Conservation (phyloP, 2,888 invertebrate genomes). For the Nezara viridula region DNA sequence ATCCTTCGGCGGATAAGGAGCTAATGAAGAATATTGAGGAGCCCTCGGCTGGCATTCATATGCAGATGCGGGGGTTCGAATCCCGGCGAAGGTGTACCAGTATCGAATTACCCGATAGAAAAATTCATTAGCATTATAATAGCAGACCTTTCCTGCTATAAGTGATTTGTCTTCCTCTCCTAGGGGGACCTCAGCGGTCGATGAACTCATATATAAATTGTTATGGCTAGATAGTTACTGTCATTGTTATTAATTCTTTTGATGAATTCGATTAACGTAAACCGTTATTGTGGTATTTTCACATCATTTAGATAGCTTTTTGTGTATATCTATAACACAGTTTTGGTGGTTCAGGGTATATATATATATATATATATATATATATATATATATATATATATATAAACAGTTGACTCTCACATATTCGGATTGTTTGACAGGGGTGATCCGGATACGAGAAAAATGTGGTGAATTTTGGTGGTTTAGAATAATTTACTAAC, state of each 20-base stretch:
- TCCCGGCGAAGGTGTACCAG: conserved; percentile 24
- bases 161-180: conserved; percentile 55
- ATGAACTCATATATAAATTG: conserved; percentile 41
- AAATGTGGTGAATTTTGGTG: too few relatives aligned
- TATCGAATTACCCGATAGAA: conserved; percentile 55
- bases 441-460: too few relatives aligned
- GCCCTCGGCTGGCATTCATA: conserved; percentile 19
- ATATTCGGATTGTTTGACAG: too few relatives aligned
- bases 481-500: too few relatives aligned
- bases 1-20: conserved; percentile 49
- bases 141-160: background rate
- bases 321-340: too few relatives aligned
- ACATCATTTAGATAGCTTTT: too few relatives aligned
- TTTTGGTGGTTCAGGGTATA: too few relatives aligned
- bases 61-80: conserved; percentile 45
- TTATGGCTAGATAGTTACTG: background rate
- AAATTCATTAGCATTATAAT: conserved; percentile 55
- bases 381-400: too few relatives aligned
- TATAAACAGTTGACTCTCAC: too few relatives aligned
- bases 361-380: too few relatives aligned
- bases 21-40: conserved; percentile 58
- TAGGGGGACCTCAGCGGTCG: conserved; percentile 1
- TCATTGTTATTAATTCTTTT: background rate
- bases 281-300: background rate
- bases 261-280: background rate